Evolutionary conservation across 2,113 vertebrate genomes (phyloP), one percentile per base, ranked within the genome.

Genomic region (Brachyistius frenatus): DNA sequence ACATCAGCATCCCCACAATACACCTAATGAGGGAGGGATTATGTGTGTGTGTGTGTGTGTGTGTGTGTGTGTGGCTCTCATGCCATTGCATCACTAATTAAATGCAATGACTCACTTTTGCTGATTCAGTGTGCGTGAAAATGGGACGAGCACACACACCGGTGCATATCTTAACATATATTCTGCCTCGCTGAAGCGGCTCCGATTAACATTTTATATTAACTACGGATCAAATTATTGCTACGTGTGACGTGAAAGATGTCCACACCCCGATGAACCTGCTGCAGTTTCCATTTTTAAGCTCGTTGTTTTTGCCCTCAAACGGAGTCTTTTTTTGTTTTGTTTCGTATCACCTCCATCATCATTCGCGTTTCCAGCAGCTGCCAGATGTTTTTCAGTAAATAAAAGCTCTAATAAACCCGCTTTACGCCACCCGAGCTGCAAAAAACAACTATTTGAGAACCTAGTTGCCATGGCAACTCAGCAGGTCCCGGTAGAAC

Each of bases 1-100:
- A 95, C 93, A 95, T 95, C 94, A 94, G 95, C 94, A 94, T 94
- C 90, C 90, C 80, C 79, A 92, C 89, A 94, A 93, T 91, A 89
- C 91, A 83, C 86, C 90, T 93, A 95, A 95, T 94, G 93, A 95
- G 93, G 86, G 87, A 91, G 86, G 91, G 87, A 91, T 86, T 90
- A 67, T 82, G 86, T 85, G 67, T 73, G 80, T 73, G 66, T 79
- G 66, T 77, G 80, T 69, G 70, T 58, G 71, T 56, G 60, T 66
- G 81, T 55, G 71, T 66, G 83, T 63, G 68, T 71, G 81, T 65
- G 67, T 74, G 73, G 81, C 76, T 86, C 86, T 78, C 74, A 77
- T 84, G 68, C 63, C 71, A 91, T 92, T 89, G 90, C 92, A 93
- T 92, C 91, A 90, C 88, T 91, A 91, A 93, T 91, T 84, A 90